Base-by-base conservation (phyloP, 2,888 invertebrate genomes). In the Noctua comes region DNA sequence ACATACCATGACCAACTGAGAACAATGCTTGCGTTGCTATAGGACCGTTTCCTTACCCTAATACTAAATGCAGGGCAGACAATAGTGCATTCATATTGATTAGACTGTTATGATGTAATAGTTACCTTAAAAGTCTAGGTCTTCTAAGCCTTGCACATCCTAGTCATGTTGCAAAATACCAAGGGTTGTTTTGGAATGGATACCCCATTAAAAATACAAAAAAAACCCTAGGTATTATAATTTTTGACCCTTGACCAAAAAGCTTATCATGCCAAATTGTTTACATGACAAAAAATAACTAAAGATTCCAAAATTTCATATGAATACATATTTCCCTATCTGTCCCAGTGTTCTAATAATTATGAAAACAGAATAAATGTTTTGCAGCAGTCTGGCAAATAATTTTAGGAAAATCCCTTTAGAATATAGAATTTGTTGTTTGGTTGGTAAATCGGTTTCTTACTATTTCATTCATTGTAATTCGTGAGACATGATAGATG, bases 1-100 rank as follows among this genome's bases (percentile, higher is more conserved):
- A 18, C 54, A 64, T 65, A 74, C 46, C n/a, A n/a, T 85, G 79
- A 78, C 78, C 70, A 75, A 82, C n/a, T 64, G 54, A 78, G 66
- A 82, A 85, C 82, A 81, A 85, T 79, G 70, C 75, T 68, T 64
- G 72, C 1, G 8, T 62, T 74, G 21, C 46, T 65, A 46, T 40
- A 36, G 11, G 66, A 70, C 31, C 51, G 40, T 65, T 62, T 75
- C 73, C 57, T 78, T 46, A 54, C 73, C 7, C 43, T 68, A 21
- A 66, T 76, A 75, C 57, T 74, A 24, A 69, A 72, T 0, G 4
- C 36, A 36, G n/a, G 62, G 54, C 36, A 84, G 62, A 86, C 85
- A 86, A 86, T 86, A 73, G 85, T 84, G 81, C 81, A 81, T 84
- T 86, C 40, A 79, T 59, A 62, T 71, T 65, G 13, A 82, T 82